These are phyloP conservation scores for Pentamera pediparva DNA, from an alignment of 53 echinoderm and acorn worm species.

Conservation along the genomic window DNA sequence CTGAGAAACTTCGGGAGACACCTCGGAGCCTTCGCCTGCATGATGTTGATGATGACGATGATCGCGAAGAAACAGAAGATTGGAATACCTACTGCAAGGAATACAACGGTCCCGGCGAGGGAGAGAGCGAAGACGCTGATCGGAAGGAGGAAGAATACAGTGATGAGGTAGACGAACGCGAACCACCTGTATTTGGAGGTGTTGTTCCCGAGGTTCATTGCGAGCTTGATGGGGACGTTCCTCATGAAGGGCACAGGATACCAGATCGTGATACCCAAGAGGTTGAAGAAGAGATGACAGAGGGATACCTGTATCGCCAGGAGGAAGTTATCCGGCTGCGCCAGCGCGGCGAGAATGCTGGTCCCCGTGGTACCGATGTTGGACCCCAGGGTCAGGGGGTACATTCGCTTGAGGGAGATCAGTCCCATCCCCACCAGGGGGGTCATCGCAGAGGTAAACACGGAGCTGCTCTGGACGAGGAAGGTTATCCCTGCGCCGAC, in stretches of 20 bases:
- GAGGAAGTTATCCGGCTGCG: slow-evolving; percentile 58
- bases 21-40: slow-evolving; percentile 63
- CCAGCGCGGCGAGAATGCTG: slow-evolving; percentile 74
- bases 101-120: slow-evolving; percentile 57
- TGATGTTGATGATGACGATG: slow-evolving; percentile 54
- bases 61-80: slow-evolving; percentile 41
- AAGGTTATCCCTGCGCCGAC: slow-evolving; percentile 80
- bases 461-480: slow-evolving; percentile 93
- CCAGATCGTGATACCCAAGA: slow-evolving; percentile 86
- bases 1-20: slow-evolving; percentile 61
- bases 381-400: slow-evolving; percentile 83
- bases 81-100: slow-evolving; percentile 59
- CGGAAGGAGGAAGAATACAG: slow-evolving; percentile 81
- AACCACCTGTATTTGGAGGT: slow-evolving; percentile 97
- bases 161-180: slow-evolving; percentile 66
- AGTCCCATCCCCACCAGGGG: slow-evolving; percentile 92
- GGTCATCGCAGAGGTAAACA: slow-evolving; percentile 93
- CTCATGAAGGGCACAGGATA: slow-evolving; percentile 86
- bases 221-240: slow-evolving; percentile 68
- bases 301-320: slow-evolving; percentile 79
- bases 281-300: slow-evolving; percentile 92
- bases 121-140: slow-evolving; percentile 77
- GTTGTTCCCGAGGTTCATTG: slow-evolving; percentile 89
- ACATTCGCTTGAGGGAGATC: slow-evolving; percentile 84
- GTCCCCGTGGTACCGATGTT: slow-evolving; percentile 97